Evolutionary conservation across 2,888 invertebrate species (phyloP).

Genomic region (Drosophila pseudotalamancana): DNA sequence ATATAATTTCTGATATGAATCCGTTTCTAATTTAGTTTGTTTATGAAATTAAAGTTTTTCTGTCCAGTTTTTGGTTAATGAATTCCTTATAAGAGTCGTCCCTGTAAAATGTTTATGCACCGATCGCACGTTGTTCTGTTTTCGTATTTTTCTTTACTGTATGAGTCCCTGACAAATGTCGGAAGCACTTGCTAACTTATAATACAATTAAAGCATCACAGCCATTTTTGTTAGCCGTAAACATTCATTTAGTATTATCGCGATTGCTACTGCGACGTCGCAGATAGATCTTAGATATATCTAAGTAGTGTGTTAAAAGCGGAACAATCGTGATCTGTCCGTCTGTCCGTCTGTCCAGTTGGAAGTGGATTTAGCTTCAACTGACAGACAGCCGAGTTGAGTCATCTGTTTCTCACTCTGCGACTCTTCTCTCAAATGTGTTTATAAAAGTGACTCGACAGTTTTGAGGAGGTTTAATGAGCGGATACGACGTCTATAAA

Average conservation of each 20-base stretch:
- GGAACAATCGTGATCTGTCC: constrained; percentile 47
- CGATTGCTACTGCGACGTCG: constrained; percentile 19
- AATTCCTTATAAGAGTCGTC: neutral
- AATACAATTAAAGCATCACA: constrained; percentile 31
- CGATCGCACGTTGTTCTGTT: neutral
- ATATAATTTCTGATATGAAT: no score
- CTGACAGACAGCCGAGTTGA: neutral
- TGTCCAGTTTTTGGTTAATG: no score
- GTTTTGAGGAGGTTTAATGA: constrained; percentile 7
- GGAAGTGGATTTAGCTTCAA: neutral
- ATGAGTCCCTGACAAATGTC: no score
- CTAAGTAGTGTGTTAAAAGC: constrained; percentile 28
- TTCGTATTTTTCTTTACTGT: neutral
- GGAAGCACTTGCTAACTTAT: constrained; percentile 37
- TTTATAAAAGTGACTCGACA: constrained; percentile 20
- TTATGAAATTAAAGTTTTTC: no score
- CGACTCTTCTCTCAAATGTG: neutral
- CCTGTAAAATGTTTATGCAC: neutral
- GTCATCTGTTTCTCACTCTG: neutral
- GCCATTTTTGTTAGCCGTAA: constrained; percentile 10
- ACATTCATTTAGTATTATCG: constrained; percentile 27
- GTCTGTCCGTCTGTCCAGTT: constrained; percentile 22
- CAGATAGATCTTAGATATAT: constrained; percentile 31
- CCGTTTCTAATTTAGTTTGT: no score
- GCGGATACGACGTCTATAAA: neutral